A percentile compares a stretch with the other conserved stretches of the same genome.
Conservation (phyloP, 2,797 vertebrate genomes). For the Sebastes ruberrimus region DNA sequence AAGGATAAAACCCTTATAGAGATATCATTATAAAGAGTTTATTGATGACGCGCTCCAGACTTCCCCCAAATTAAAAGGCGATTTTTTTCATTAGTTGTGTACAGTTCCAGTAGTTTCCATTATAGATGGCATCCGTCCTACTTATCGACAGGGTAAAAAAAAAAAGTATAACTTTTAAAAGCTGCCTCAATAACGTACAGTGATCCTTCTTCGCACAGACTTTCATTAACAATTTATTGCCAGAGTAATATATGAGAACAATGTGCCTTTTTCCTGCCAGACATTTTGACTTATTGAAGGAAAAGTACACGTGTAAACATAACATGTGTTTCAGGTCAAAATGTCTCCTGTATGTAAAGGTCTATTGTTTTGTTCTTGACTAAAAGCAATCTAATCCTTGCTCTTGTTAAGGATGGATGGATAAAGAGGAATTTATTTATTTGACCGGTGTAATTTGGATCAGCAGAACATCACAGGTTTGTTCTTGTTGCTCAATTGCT, state of each 20-base stretch:
- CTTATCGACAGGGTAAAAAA: slow-evolving; percentile 12
- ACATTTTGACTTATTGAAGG: slow-evolving; percentile 11
- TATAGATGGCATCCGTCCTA: slow-evolving; percentile 31
- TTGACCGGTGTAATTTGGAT: not conserved
- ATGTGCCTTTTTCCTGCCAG: not conserved
- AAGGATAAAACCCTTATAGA: not conserved
- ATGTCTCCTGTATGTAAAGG: not conserved
- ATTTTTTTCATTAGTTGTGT: not conserved
- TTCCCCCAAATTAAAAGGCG: not conserved
- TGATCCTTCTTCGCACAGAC: not conserved
- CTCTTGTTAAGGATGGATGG: not conserved
- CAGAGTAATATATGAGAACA: slow-evolving; percentile 20
- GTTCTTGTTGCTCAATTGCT: not conserved
- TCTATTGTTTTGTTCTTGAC: not conserved
- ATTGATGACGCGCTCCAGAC: not conserved
- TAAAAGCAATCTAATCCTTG: not conserved
- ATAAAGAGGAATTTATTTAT: slow-evolving; percentile 24
- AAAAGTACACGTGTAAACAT: not conserved
- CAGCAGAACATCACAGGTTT: not conserved
- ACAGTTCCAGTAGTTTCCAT: not conserved
- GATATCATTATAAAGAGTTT: not conserved
- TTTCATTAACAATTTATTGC: not conserved
- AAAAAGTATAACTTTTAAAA: not conserved
- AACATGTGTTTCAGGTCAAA: not conserved
- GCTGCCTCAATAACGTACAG: not conserved